phyloP scores from a whole-genome alignment of 2,113 vertebrate genomes.

The Spea multiplicata region DNA sequence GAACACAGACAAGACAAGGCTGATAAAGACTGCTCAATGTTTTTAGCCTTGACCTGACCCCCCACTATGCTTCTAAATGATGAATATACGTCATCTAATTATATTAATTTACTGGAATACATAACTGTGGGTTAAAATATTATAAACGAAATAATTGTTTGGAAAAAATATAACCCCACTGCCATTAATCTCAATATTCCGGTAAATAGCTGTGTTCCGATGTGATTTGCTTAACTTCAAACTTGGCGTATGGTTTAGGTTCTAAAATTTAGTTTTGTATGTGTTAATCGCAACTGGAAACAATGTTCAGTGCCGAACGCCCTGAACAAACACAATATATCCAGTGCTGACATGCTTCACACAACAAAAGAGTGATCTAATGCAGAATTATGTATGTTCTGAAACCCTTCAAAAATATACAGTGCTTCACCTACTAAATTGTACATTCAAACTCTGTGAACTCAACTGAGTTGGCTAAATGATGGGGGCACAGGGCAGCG shows the following conservation, averaged over 20 bases:
- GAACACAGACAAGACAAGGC: too few relatives aligned
- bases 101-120: too few relatives aligned
- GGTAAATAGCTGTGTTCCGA: neutral
- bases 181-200: neutral
- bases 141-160: neutral
- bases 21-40: too few relatives aligned
- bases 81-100: too few relatives aligned
- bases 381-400: neutral
- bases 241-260: neutral
- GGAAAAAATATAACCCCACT: neutral
- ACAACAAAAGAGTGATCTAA: neutral
- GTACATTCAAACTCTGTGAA: too few relatives aligned
- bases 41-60: too few relatives aligned
- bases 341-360: neutral
- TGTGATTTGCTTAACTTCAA: neutral
- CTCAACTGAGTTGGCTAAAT: too few relatives aligned
- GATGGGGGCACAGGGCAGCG: too few relatives aligned
- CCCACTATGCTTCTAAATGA: too few relatives aligned
- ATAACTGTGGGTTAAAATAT: too few relatives aligned
- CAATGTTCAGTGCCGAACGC: neutral
- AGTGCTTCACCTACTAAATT: too few relatives aligned
- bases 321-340: constrained; percentile 12
- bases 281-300: neutral
- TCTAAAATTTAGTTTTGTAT: neutral
- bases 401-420: neutral